Conservation (phyloP, 2,797 vertebrate genomes). For the Gymnothorax reevesii region DNA sequence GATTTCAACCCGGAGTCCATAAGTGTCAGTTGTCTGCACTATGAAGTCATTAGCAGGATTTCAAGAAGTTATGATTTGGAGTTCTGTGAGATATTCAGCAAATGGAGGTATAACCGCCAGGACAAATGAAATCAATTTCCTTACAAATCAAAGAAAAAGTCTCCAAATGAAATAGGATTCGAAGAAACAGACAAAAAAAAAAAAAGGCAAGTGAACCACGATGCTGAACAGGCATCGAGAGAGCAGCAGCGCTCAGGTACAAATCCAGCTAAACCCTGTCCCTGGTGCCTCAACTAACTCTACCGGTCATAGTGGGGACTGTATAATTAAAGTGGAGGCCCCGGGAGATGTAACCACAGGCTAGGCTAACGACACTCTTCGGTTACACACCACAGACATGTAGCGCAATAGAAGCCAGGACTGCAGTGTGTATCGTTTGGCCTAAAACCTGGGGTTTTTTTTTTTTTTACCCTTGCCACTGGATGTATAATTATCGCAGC, state of each 20-base stretch:
- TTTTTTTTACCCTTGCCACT: neutral
- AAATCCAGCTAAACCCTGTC: neutral
- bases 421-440: neutral
- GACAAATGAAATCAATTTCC: neutral
- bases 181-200: neutral
- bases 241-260: neutral
- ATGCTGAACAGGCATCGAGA: neutral
- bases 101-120: neutral
- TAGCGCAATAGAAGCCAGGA: neutral
- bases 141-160: neutral
- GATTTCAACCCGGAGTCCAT: neutral
- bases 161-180: neutral
- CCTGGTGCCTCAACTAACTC: neutral
- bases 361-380: neutral
- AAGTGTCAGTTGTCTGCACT: neutral
- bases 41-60: neutral
- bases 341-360: neutral
- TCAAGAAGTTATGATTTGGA: neutral
- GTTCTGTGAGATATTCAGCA: neutral
- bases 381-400: neutral
- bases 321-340: neutral
- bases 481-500: slow-evolving; percentile 16
- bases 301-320: neutral
- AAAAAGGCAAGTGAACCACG: neutral
- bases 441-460: neutral